A percentile compares a stretch with the other conserved stretches of the same genome.
Evolutionary conservation across 1,140 invertebrate genomes (phyloP).

Genomic region (Drosophila busckii): DNA sequence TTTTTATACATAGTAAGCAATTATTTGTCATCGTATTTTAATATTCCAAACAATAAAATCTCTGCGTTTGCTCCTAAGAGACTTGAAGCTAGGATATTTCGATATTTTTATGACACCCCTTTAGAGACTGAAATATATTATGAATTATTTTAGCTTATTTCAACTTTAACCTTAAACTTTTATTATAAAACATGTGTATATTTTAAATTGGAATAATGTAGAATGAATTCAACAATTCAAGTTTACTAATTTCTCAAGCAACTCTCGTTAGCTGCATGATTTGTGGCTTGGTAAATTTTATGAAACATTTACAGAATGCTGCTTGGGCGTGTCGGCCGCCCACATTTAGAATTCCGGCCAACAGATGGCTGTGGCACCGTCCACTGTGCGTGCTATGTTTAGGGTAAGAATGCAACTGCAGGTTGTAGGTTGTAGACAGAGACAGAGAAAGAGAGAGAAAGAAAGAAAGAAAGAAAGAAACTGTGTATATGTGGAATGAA

Average conservation of each 20-base stretch:
- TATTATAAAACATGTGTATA: not conserved
- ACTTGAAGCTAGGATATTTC: too few relatives aligned
- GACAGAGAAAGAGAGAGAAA: not conserved
- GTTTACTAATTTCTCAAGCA: not conserved
- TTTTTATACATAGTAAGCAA: too few relatives aligned
- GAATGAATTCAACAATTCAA: not conserved
- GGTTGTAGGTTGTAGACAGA: not conserved
- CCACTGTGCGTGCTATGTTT: constrained; percentile 11
- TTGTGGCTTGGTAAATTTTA: constrained; percentile 23
- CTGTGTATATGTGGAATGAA: constrained; percentile 50
- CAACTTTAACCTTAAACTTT: too few relatives aligned
- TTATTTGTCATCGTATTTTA: too few relatives aligned
- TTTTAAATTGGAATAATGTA: not conserved
- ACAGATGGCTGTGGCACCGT: constrained; percentile 17
- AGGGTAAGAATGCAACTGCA: not conserved
- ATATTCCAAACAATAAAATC: too few relatives aligned
- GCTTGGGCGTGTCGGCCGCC: constrained; percentile 6
- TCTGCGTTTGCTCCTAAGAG: too few relatives aligned
- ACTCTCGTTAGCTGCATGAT: constrained; percentile 22
- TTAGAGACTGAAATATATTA: too few relatives aligned
- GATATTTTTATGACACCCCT: too few relatives aligned
- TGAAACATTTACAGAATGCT: constrained; percentile 1
- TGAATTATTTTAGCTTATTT: too few relatives aligned
- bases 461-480: not conserved
- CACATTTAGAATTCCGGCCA: constrained; percentile 31